Conservation (phyloP, 2,113 vertebrate genomes). For the Prietella phreatophila region DNA sequence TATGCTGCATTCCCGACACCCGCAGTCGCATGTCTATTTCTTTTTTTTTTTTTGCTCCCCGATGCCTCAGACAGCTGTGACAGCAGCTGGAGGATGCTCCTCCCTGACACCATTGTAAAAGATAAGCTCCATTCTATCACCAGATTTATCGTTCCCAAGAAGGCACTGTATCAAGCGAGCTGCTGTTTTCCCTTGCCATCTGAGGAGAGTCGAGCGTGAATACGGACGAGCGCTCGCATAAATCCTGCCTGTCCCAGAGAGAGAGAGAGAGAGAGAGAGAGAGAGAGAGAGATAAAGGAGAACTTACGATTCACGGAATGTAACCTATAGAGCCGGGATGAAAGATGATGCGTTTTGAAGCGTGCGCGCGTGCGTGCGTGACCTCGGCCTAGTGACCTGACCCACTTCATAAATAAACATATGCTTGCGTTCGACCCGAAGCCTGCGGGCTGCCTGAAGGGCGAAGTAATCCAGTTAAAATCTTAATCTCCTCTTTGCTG, state of each 20-base stretch:
- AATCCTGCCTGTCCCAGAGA: constrained; percentile 52
- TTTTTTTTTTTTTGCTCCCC: constrained; percentile 41
- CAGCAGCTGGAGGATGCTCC: constrained; percentile 61
- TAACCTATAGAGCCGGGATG: constrained; percentile 1
- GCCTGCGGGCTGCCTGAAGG: constrained; percentile 26
- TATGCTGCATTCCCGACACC: background rate
- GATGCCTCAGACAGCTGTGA: constrained; percentile 50
- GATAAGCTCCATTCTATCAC: constrained; percentile 69
- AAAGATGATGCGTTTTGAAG: constrained; percentile 35
- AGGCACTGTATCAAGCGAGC: constrained; percentile 61
- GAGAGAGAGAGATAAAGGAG: background rate
- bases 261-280: background rate
- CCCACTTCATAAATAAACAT: constrained; percentile 50
- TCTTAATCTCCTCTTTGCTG: constrained; percentile 55
- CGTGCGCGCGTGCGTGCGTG: background rate
- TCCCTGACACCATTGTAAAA: constrained; percentile 61
- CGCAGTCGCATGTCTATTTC: constrained; percentile 28
- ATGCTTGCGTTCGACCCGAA: constrained; percentile 21
- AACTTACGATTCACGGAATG: constrained; percentile 23
- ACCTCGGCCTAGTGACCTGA: constrained; percentile 36
- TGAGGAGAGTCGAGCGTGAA: constrained; percentile 66
- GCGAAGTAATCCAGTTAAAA: constrained; percentile 50
- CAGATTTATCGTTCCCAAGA: constrained; percentile 68
- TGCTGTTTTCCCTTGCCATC: constrained; percentile 65
- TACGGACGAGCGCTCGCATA: constrained; percentile 60